phyloP scores from a whole-genome alignment of 2,888 invertebrate genomes.

The Acanthoscelides obtectus region DNA sequence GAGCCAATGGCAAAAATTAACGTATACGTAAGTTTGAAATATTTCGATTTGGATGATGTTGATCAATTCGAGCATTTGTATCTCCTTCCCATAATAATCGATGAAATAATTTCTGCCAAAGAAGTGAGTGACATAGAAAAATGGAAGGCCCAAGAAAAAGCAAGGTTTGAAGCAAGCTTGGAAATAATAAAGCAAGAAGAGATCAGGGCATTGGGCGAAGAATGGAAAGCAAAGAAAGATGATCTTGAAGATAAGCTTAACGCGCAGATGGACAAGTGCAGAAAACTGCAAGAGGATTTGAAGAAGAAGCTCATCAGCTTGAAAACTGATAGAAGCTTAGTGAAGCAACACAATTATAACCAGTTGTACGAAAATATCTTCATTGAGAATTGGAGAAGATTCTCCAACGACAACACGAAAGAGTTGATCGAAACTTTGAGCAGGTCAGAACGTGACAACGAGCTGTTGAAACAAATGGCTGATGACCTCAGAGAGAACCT shows the following conservation, averaged over 20 bases:
- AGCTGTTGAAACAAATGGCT: conserved; percentile 36
- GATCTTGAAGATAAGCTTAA: conserved; percentile 56
- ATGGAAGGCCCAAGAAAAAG: conserved; percentile 68
- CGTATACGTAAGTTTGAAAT: conserved; percentile 26
- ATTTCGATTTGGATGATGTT: conserved; percentile 14
- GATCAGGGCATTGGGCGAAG: conserved; percentile 31
- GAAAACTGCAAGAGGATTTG: conserved; percentile 55
- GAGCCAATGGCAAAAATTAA: conserved; percentile 33
- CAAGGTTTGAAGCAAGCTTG: conserved; percentile 58
- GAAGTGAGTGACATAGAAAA: conserved; percentile 65
- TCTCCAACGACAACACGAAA: conserved; percentile 30
- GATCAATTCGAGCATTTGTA: conserved; percentile 22
- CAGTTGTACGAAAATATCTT: conserved; percentile 29
- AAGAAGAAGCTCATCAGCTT: conserved; percentile 48
- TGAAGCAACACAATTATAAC: conserved; percentile 21
- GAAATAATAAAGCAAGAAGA: conserved; percentile 23
- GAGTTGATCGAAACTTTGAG: conserved; percentile 39
- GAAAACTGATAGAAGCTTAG: conserved; percentile 26
- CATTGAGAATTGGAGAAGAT: conserved; percentile 36
- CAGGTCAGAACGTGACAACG: conserved; percentile 39
- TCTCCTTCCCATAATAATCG: conserved; percentile 35
- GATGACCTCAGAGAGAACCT: conserved; percentile 40
- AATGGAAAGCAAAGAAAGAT: conserved; percentile 53
- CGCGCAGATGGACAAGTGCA: conserved; percentile 56
- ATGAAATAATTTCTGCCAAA: conserved; percentile 48